Evolutionary conservation across 2,888 invertebrate genomes (phyloP).

Genomic region (Drosophila tanythrix): DNA sequence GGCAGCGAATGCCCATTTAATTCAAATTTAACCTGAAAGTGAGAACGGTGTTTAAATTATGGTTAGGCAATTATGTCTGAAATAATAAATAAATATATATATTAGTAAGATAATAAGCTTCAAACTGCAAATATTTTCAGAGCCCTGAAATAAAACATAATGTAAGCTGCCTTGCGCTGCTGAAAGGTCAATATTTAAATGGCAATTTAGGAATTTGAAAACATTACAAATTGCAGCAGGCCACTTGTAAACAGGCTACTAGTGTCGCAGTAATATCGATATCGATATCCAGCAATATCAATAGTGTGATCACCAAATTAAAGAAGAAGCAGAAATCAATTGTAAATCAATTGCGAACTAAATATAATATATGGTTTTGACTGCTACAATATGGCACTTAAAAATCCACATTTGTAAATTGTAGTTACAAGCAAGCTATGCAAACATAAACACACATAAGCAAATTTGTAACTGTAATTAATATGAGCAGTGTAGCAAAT

Average conservation of each 20-base stretch:
- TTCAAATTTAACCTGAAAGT: slow-evolving; percentile 23
- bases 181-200: not conserved
- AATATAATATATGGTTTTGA: not conserved
- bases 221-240: not conserved
- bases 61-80: not conserved
- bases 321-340: not conserved
- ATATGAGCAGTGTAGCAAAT: slow-evolving; percentile 43
- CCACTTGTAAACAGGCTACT: not conserved
- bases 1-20: slow-evolving; percentile 24
- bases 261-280: not conserved
- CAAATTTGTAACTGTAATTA: slow-evolving; percentile 52
- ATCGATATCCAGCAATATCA: not conserved
- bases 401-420: slow-evolving; percentile 23
- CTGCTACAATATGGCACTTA: not conserved
- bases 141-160: no score
- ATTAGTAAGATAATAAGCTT: not conserved
- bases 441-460: slow-evolving; percentile 7
- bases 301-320: not conserved
- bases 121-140: not conserved
- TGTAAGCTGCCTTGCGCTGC: no score
- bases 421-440: slow-evolving; percentile 36
- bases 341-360: not conserved
- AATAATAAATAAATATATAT: not conserved
- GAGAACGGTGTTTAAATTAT: slow-evolving; percentile 13
- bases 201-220: not conserved